Evolutionary conservation across 2,797 vertebrate species (phyloP), one percentile per base, ranked within the genome.

Genomic region (Eutrigla gurnardus): DNA sequence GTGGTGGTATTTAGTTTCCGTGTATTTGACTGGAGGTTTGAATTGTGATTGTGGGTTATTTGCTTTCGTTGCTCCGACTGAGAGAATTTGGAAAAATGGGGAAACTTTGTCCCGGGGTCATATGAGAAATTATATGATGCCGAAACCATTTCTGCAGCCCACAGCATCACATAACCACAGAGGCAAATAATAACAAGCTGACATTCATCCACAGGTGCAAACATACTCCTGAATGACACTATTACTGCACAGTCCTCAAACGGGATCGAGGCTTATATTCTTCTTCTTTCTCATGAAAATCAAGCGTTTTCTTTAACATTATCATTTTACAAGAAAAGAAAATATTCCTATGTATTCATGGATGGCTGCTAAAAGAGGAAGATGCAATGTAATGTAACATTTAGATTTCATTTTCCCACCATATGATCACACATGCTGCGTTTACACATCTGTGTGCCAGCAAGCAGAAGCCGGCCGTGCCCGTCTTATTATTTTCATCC

Each of bases 401-500:
- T 70, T 59, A 73, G 32, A 83, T 86, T 39, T 74, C 64, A 46
- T 77, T 68, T 52, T 33, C 37, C 49, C 14, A 12, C 75, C 15
- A 17, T 64, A 18, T 77, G 69, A 74, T 86, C 74, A 68, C 54
- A 61, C 32, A n/a, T n/a, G n/a, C 64, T 3, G 1, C 63, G 70
- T 64, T 50, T 83, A 62, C 65, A 71, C 53, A 59, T 57, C 15
- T 70, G 40, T 81, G 57, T 74, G 72, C 86, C 73, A 75, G 77
- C 70, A 74, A 76, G 82, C 58, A 74, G 69, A 78, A 77, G 60
- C 82, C 86, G 70, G 36, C 77, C 84, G 77, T 82, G 81, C 64
- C 82, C 67, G 85, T 88, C 82, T 87, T 86, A 84, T 90, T 90
- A 92, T 93, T 93, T 93, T 87, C 88, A 83, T 88, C 84, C 86